Base-by-base conservation (phyloP, 2,113 vertebrate species). In the Terrapene triunguis region DNA sequence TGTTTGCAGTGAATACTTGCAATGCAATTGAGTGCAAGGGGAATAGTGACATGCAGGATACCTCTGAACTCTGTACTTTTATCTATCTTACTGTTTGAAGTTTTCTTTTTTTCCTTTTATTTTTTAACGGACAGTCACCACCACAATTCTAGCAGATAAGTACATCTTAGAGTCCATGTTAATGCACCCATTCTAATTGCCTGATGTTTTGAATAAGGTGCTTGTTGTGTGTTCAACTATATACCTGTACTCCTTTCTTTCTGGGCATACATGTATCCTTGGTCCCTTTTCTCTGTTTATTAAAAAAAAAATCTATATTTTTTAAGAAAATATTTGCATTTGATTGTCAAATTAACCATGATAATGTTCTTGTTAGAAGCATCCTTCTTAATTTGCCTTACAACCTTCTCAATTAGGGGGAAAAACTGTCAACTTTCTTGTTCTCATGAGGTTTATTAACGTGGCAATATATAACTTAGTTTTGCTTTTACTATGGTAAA, bases 291-390 rank as follows among this genome's bases (percentile, higher is more conserved):
- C 5, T 57, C 87, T 51, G 88, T 95, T 87, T 95, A 47, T 82
- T 92, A 84, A 93, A 95, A 84, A 92, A 95, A 74, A 95, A 47
- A 76, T 53, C 88, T 94, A 89, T 65, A 59, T 96, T 25, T 44
- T 90, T 94, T 94, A 57, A 29, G 13, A 89, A 94, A 93, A 89
- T 96, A 57, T 94, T 83, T 87, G 48, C 57, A 86, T 85, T 72
- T 95, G 90, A 97, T 96, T 97, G 96, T 97, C 96, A 91, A 88
- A 94, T 95, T 76, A 95, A 81, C 62, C 87, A 92, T 59, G 87
- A 82, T 87, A 82, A 80, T 0, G 0, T 74, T 93, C 89, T 50
- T 87, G 50, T 27, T 79, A 8, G 48, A 85, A 91, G 44, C 53
- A 95, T 74, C 29, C 19, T 81, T 85, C 44, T 83, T 59, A 76